phyloP scores from a whole-genome alignment of 2,888 invertebrate species.

The Alentia gelatinosa region DNA sequence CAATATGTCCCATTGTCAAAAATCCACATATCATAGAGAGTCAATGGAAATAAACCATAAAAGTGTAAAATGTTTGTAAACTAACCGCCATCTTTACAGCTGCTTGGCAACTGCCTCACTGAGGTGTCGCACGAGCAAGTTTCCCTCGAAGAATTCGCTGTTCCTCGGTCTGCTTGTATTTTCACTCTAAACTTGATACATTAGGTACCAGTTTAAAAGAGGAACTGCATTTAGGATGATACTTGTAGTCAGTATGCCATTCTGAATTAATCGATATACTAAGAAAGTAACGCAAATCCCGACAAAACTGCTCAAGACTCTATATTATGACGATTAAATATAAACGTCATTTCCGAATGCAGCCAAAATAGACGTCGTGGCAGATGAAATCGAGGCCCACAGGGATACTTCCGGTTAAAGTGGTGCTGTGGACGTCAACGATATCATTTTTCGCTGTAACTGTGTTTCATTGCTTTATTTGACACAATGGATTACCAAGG shows the following conservation, averaged over 20 bases:
- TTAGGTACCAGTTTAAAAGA: too few relatives aligned
- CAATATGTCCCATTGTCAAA: too few relatives aligned
- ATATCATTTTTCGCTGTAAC: neutral
- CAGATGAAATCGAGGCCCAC: constrained; percentile 22
- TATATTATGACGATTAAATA: too few relatives aligned
- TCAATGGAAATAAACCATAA: constrained; percentile 6
- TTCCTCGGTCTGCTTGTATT: too few relatives aligned
- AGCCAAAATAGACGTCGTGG: constrained; percentile 34
- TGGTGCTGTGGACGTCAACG: neutral
- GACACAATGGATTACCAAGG: constrained; percentile 20
- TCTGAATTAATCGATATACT: too few relatives aligned
- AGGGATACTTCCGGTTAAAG: neutral
- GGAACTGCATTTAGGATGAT: too few relatives aligned
- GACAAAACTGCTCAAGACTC: too few relatives aligned
- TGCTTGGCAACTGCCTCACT: neutral
- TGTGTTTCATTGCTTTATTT: neutral
- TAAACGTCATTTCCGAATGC: neutral
- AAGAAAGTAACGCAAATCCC: too few relatives aligned
- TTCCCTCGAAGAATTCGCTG: too few relatives aligned
- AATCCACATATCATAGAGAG: too few relatives aligned
- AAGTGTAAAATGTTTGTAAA: neutral
- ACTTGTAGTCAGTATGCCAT: too few relatives aligned
- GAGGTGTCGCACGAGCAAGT: neutral
- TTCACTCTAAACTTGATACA: too few relatives aligned
- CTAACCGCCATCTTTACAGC: constrained; percentile 12